A percentile compares a stretch with the other conserved stretches of the same genome.
Conservation (phyloP, 2,113 vertebrate species). For the Meleagris gallopavo region DNA sequence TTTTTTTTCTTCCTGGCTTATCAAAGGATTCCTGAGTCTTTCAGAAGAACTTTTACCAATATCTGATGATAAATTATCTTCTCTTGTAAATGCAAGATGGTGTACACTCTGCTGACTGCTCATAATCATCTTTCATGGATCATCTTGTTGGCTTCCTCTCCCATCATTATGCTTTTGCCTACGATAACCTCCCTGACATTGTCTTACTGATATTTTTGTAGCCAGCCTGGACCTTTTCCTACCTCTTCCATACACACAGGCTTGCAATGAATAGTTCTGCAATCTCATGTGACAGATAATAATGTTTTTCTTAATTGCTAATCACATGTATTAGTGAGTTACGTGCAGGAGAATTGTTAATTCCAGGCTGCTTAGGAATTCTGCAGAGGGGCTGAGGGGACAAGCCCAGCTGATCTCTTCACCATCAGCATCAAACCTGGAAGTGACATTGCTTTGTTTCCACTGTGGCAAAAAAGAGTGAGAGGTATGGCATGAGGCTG, state of each 20-base stretch:
- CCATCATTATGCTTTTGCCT: background rate
- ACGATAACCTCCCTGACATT: constrained; percentile 19
- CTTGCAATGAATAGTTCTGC: constrained; percentile 43
- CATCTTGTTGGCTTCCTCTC: constrained; percentile 18
- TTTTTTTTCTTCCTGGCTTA: background rate
- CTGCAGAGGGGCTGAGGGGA: background rate
- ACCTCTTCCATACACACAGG: background rate
- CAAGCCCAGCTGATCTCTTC: background rate
- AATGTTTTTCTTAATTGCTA: constrained; percentile 73
- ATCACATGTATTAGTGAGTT: constrained; percentile 57
- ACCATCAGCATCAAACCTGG: accelerated
- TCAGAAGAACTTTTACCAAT: background rate
- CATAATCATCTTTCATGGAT: constrained; percentile 34
- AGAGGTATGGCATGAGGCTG: background rate
- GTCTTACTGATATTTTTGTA: constrained; percentile 13
- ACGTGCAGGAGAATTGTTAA: constrained; percentile 57
- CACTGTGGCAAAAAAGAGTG: background rate
- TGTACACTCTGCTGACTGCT: background rate
- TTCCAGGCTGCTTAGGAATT: background rate
- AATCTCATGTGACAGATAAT: constrained; percentile 49
- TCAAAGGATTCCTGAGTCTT: background rate
- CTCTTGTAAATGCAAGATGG: background rate
- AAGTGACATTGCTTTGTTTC: background rate
- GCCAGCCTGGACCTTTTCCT: background rate
- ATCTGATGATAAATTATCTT: constrained; percentile 26